Conservation (phyloP, 2,797 vertebrate species). For the Scarus forsteni region DNA sequence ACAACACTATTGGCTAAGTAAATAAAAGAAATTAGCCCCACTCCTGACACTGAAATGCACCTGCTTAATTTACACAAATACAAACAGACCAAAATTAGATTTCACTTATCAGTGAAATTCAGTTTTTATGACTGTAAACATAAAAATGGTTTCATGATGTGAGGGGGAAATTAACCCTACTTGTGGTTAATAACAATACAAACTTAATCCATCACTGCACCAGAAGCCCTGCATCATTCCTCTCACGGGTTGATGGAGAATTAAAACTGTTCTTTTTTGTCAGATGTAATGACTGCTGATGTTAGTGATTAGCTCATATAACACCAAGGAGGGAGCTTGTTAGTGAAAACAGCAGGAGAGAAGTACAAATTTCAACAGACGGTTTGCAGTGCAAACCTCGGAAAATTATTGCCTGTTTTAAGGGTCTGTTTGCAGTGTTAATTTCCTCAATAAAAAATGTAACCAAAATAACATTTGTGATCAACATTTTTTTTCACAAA, state of each 20-base stretch:
- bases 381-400: background rate
- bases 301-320: conserved; percentile 46
- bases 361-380: background rate
- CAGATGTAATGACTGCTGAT: conserved; percentile 39
- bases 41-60: no score
- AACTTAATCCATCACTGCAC: conserved; percentile 4
- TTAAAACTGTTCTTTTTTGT: conserved; percentile 10
- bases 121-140: background rate
- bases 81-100: no score
- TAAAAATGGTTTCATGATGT: background rate
- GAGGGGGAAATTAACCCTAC: background rate
- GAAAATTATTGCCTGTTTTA: no score
- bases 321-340: conserved; percentile 27
- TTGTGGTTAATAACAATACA: background rate
- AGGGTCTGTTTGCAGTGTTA: no score
- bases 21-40: no score
- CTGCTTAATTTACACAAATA: no score
- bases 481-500: no score
- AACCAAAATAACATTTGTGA: no score
- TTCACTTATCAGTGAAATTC: no score
- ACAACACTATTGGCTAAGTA: no score
- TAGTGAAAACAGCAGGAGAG: conserved; percentile 35
- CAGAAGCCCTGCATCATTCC: conserved; percentile 6
- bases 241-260: conserved; percentile 14
- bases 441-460: no score